Base-by-base conservation (phyloP, 2,113 vertebrate species). In the Brachypodius melanocephalos region DNA sequence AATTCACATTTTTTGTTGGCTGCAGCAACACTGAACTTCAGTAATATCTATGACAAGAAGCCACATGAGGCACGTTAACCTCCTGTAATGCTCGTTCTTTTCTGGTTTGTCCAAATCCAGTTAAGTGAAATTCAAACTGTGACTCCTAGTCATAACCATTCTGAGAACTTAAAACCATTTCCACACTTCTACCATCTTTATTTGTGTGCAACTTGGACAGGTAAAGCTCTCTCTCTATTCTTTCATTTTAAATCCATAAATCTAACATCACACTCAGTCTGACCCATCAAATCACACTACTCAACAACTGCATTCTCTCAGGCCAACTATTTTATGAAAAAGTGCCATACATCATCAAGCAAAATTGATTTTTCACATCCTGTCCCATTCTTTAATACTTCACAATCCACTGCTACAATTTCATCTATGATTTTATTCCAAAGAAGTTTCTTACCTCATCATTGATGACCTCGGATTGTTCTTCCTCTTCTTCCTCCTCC, bases 401-500 rank as follows among this genome's bases (percentile, higher is more conserved):
- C 32, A 67, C 59, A 63, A 49, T 81, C n/a, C 87, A 19, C 4
- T 52, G 29, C 43, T 52, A 61, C 21, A 84, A 77, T 20, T 81
- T 78, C 45, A 85, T 45, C 57, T 42, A 68, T 0, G 1, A 48
- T 32, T 85, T 82, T 54, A 88, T 49, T 49, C 2, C 59, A 78
- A 45, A 58, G 69, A 25, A 3, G 5, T 46, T 59, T 93, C 96
- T 97, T 98, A 99, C 99, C 99, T 99, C 99, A 57, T 99, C 99
- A 36, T 99, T 99, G 96, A 99, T 99, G 89, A 99, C 99, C 89
- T 99, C 98, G 13, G 99, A 99, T 87, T 99, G 99, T 49, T 99
- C 99, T 20, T 99, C 99, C 6, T 99, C 99, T 11, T 99, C 99
- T 48, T 99, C 99, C 18, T 99, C 99, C 85, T 99, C 99, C 54